Conservation (phyloP, 2,888 invertebrate species). For the Masnerella sp. region DNA sequence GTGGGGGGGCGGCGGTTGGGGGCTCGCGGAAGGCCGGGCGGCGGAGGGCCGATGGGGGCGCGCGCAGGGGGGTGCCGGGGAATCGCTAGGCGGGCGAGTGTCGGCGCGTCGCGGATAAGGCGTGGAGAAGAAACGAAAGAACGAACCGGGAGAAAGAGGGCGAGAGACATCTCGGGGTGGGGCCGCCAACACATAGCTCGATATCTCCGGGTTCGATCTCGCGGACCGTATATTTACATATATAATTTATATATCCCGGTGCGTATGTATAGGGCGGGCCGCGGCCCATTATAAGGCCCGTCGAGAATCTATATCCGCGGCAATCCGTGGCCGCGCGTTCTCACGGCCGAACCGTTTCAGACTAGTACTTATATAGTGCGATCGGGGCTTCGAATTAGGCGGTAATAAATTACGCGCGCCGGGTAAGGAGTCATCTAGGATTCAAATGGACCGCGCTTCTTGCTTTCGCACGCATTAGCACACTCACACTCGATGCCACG, state of each 20-base stretch:
- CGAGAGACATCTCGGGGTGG: conserved; percentile 55
- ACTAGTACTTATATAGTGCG: conserved; percentile 42
- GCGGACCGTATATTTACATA: conserved; percentile 75
- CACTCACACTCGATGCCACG: not conserved
- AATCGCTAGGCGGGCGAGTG: conserved; percentile 50
- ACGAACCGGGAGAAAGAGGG: conserved; percentile 25
- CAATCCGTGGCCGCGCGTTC: conserved; percentile 60
- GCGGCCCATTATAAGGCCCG: too few relatives aligned
- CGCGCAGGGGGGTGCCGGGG: conserved; percentile 43
- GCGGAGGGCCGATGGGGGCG: too few relatives aligned
- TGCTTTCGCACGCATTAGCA: conserved; percentile 6
- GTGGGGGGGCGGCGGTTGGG: conserved; percentile 43
- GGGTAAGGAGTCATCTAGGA: conserved; percentile 20
- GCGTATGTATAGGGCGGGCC: conserved; percentile 63
- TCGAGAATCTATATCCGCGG: conserved; percentile 60
- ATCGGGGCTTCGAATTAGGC: conserved; percentile 23
- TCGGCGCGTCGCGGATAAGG: too few relatives aligned
- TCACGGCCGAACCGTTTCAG: conserved; percentile 60
- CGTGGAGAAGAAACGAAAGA: conserved; percentile 47
- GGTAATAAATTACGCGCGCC: conserved; percentile 25
- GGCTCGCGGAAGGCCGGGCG: too few relatives aligned
- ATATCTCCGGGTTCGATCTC: conserved; percentile 74
- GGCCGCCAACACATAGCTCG: conserved; percentile 73
- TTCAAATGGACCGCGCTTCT: conserved; percentile 39
- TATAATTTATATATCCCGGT: conserved; percentile 75